phyloP scores from a whole-genome alignment of 2,113 vertebrate species.

The Pterocles burchelli region DNA sequence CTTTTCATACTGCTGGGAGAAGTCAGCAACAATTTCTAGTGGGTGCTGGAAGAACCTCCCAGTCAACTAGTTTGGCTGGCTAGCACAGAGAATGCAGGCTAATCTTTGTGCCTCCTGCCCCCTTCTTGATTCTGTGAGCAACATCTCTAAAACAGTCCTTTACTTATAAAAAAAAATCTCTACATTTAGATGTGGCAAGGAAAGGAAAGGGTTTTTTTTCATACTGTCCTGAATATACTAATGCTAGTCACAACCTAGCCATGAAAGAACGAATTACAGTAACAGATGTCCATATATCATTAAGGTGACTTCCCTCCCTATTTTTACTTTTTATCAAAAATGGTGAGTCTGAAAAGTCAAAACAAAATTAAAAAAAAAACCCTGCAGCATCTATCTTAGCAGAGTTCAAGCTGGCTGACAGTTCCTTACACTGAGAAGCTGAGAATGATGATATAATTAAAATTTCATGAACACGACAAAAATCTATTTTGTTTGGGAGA shows the following conservation, averaged over 20 bases:
- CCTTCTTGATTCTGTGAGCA: neutral
- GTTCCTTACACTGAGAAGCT: slow-evolving; percentile 48
- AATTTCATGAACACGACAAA: slow-evolving; percentile 61
- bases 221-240: slow-evolving; percentile 4
- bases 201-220: neutral
- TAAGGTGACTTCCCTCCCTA: slow-evolving; percentile 54
- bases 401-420: slow-evolving; percentile 69
- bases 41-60: neutral
- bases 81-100: neutral
- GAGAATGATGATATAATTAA: slow-evolving; percentile 63
- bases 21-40: neutral
- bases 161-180: neutral
- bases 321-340: slow-evolving; percentile 57
- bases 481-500: slow-evolving; percentile 53
- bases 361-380: neutral
- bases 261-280: slow-evolving; percentile 61
- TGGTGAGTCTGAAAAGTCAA: slow-evolving; percentile 53
- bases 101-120: neutral
- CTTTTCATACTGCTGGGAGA: neutral
- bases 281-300: slow-evolving; percentile 62
- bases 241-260: slow-evolving; percentile 50
- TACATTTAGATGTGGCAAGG: neutral
- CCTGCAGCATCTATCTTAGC: slow-evolving; percentile 60
- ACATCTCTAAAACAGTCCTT: neutral
- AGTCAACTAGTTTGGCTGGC: neutral